Evolutionary conservation across 1,140 invertebrate species (phyloP).

Genomic region (Tetragnatha versicolor): DNA sequence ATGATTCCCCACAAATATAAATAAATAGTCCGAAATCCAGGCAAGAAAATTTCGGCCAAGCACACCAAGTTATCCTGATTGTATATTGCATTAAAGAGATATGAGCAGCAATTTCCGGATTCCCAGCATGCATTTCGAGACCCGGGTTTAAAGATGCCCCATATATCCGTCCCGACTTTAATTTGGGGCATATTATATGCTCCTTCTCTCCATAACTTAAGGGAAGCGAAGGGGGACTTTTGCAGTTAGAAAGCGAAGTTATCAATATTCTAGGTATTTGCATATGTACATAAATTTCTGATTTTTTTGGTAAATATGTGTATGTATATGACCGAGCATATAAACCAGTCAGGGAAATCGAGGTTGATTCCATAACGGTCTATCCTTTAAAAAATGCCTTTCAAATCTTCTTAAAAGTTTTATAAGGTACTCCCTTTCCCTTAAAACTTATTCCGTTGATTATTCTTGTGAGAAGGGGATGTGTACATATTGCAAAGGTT

Average conservation of each 20-base stretch:
- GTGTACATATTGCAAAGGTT: not conserved
- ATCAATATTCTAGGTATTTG: conserved; percentile 30
- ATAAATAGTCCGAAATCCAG: too few species aligned
- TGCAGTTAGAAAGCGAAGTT: conserved; percentile 21
- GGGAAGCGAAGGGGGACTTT: conserved; percentile 12
- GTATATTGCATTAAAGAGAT: too few species aligned
- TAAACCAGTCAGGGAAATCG: conserved; percentile 7
- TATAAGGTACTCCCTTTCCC: conserved; percentile 24
- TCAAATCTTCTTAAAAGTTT: conserved; percentile 39
- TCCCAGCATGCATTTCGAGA: not conserved
- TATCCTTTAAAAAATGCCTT: conserved; percentile 26
- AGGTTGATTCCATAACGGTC: conserved; percentile 15
- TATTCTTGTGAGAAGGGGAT: not conserved
- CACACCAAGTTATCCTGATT: too few species aligned
- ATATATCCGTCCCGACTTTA: conserved; percentile 18
- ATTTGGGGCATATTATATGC: conserved; percentile 27
- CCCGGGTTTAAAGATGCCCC: conserved; percentile 10
- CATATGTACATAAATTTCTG: conserved; percentile 31
- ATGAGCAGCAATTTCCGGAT: conserved; percentile 6
- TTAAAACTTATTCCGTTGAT: conserved; percentile 26
- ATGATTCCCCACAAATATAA: too few species aligned
- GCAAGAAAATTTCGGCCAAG: too few species aligned
- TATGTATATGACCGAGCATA: conserved; percentile 5
- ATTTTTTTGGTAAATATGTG: conserved; percentile 26
- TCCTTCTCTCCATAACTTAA: conserved; percentile 6